phyloP scores from a whole-genome alignment of 2,888 invertebrate genomes.

The Lysandra coridon region DNA sequence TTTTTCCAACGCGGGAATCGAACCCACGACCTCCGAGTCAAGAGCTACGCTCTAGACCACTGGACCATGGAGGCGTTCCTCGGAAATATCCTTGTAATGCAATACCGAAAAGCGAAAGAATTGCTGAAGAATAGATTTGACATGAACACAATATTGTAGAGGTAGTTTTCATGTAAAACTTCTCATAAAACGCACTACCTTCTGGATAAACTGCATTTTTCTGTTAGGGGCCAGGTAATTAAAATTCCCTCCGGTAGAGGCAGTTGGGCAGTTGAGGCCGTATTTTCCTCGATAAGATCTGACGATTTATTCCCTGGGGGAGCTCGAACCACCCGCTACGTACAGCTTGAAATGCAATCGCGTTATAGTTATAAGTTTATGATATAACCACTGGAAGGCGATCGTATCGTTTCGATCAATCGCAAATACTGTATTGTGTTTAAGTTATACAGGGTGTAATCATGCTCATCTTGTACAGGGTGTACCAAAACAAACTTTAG shows the following conservation, averaged over 20 bases:
- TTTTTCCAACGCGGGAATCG: no score
- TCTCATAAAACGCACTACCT: neutral
- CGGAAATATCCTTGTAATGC: no score
- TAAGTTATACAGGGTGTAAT: no score
- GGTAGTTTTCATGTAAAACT: neutral
- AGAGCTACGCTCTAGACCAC: no score
- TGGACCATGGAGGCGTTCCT: no score
- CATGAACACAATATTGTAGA: no score
- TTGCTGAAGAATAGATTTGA: no score
- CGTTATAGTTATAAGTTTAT: neutral
- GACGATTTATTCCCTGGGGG: slow-evolving; percentile 73
- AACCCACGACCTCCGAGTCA: no score
- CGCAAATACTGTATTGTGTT: neutral
- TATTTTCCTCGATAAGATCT: slow-evolving; percentile 77
- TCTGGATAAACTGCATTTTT: slow-evolving; percentile 43
- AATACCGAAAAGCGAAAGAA: no score
- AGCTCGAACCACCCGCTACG: slow-evolving; percentile 64
- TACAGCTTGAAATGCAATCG: slow-evolving; percentile 49
- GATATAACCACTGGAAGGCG: neutral
- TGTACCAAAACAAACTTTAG: no score
- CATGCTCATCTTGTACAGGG: no score
- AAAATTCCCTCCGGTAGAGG: slow-evolving; percentile 59
- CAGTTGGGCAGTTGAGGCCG: slow-evolving; percentile 71
- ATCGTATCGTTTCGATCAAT: neutral
- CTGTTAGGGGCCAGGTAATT: slow-evolving; percentile 60